These are phyloP conservation scores for Paraplagusia blochii DNA, from an alignment of 2,113 vertebrate genomes.

Conservation along the genomic window DNA sequence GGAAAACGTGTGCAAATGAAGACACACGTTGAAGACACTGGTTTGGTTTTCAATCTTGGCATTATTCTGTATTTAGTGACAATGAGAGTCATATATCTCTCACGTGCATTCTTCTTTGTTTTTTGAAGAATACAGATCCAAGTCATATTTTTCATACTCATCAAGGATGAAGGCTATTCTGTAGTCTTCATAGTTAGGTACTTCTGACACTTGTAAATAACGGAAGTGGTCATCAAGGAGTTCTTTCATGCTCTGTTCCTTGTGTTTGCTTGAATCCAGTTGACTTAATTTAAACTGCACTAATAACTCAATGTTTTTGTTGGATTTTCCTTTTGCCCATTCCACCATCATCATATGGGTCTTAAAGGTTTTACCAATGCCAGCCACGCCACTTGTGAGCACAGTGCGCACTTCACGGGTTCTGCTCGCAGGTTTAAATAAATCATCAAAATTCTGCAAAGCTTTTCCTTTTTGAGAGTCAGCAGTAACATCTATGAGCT, in stretches of 20 bases:
- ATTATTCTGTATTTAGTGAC: too few species aligned
- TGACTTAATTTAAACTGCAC: neutral
- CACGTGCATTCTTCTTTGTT: too few species aligned
- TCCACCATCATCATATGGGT: neutral
- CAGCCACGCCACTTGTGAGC: conserved; percentile 14
- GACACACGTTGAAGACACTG: too few species aligned
- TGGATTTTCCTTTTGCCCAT: neutral
- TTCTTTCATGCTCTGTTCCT: conserved; percentile 17
- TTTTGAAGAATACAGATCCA: conserved; percentile 19
- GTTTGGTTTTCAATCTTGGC: too few species aligned
- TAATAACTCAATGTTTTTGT: conserved; percentile 2
- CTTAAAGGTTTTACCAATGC: conserved; percentile 37
- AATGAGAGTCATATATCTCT: too few species aligned
- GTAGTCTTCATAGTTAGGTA: neutral
- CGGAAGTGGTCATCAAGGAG: neutral
- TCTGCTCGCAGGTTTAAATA: neutral
- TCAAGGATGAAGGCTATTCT: conserved; percentile 33
- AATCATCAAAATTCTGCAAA: neutral
- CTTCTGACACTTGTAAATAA: accelerated
- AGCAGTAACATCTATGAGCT: neutral
- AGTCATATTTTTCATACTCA: conserved; percentile 12
- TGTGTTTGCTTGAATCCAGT: neutral
- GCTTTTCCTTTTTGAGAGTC: neutral
- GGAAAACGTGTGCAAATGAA: too few species aligned
- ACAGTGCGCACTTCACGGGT: neutral